These are phyloP conservation scores for Doryteuthis pealeii DNA, from an alignment of 1,140 invertebrate species.

Conservation along the genomic window DNA sequence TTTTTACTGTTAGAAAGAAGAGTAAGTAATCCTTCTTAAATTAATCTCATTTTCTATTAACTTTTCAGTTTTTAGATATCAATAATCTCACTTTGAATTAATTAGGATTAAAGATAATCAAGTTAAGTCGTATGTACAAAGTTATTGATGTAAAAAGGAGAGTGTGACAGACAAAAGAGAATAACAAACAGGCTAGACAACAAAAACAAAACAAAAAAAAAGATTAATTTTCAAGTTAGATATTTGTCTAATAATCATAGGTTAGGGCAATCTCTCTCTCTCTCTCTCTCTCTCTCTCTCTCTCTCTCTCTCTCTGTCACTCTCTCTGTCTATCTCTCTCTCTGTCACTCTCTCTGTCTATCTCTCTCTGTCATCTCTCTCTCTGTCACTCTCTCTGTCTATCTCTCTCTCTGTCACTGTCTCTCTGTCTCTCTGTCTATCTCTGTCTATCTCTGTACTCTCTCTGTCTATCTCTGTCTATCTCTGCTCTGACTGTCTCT, in stretches of 20 bases:
- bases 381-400: neutral
- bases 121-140: too few relatives aligned
- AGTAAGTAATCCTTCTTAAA: too few relatives aligned
- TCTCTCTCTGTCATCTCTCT: neutral
- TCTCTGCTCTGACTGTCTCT: neutral
- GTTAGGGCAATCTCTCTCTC: too few relatives aligned
- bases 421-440: too few relatives aligned
- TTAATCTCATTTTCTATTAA: too few relatives aligned
- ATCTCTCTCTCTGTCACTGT: neutral
- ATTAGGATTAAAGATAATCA: too few relatives aligned
- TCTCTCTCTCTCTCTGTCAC: neutral
- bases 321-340: neutral
- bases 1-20: too few relatives aligned
- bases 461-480: neutral
- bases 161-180: neutral
- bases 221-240: neutral
- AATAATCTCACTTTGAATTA: too few relatives aligned
- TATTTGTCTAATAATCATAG: too few relatives aligned
- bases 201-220: neutral
- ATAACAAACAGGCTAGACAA: neutral
- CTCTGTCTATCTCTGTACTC: too few relatives aligned
- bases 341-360: neutral
- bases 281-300: neutral
- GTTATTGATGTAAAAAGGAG: neutral
- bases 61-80: too few relatives aligned